Conservation (phyloP, 1,140 invertebrate genomes). For the Dufourea novaeangliae region DNA sequence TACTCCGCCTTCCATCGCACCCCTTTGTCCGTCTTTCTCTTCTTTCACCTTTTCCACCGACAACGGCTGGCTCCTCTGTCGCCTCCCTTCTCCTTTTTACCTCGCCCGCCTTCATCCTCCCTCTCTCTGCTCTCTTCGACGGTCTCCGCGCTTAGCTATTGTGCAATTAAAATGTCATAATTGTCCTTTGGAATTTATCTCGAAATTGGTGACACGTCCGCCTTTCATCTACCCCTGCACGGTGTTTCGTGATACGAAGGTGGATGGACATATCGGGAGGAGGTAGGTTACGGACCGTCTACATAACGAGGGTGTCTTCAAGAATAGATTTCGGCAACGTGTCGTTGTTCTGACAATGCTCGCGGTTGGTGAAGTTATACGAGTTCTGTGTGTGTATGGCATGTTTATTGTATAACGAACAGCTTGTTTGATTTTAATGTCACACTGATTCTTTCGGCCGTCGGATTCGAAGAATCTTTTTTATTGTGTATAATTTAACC, state of each 20-base stretch:
- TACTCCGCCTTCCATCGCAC: constrained; percentile 22
- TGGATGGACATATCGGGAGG: not conserved
- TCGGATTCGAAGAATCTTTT: too few relatives aligned
- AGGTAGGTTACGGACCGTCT: too few relatives aligned
- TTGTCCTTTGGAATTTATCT: constrained; percentile 72
- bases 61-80: constrained; percentile 18
- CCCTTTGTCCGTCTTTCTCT: constrained; percentile 47
- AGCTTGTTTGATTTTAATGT: too few relatives aligned
- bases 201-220: constrained; percentile 64
- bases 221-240: constrained; percentile 24
- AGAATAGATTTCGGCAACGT: too few relatives aligned
- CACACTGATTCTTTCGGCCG: too few relatives aligned
- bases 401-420: too few relatives aligned
- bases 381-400: too few relatives aligned
- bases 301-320: too few relatives aligned
- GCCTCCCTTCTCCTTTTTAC: constrained; percentile 53
- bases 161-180: constrained; percentile 75
- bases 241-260: not conserved
- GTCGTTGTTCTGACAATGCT: too few relatives aligned
- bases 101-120: constrained; percentile 36
- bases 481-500: too few relatives aligned
- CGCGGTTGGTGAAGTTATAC: too few relatives aligned
- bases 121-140: constrained; percentile 46
- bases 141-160: constrained; percentile 59
- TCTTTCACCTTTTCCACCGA: constrained; percentile 40